Conservation (phyloP, 2,797 vertebrate species). For the Scyliorhinus canicula region DNA sequence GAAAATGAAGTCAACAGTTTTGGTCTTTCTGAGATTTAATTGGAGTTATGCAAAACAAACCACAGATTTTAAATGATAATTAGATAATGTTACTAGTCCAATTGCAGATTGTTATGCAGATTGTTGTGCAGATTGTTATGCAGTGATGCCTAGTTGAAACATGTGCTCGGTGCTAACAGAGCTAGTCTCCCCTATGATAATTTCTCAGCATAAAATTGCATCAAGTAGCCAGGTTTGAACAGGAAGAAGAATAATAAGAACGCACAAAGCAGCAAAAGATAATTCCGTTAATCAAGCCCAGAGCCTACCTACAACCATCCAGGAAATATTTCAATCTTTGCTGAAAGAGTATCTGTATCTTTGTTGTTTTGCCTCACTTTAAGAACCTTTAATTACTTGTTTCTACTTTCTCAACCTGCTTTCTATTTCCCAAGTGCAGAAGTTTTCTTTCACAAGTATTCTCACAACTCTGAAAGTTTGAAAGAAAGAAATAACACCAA, state of each 20-base stretch:
- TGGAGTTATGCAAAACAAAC: no score
- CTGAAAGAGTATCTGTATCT: background rate
- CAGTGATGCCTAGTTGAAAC: no score
- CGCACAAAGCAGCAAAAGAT: background rate
- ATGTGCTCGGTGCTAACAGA: background rate
- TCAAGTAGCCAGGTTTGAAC: background rate
- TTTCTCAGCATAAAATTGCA: background rate
- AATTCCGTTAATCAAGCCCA: background rate
- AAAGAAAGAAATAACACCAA: no score
- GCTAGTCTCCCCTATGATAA: background rate
- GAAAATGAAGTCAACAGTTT: no score
- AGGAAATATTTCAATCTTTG: background rate
- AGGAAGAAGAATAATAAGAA: background rate
- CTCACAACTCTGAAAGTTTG: background rate
- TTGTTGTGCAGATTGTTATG: no score
- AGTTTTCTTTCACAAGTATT: background rate
- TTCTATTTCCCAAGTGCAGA: background rate
- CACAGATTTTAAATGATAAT: no score
- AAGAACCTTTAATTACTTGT: background rate
- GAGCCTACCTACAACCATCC: background rate
- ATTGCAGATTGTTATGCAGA: no score
- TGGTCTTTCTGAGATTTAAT: no score
- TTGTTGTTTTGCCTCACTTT: background rate
- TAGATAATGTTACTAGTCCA: no score
- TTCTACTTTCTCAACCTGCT: background rate